Percentiles rank a stretch among this genome's conserved stretches.
Evolutionary conservation across 2,113 vertebrate species (phyloP).

Genomic region (Dromas ardeola): DNA sequence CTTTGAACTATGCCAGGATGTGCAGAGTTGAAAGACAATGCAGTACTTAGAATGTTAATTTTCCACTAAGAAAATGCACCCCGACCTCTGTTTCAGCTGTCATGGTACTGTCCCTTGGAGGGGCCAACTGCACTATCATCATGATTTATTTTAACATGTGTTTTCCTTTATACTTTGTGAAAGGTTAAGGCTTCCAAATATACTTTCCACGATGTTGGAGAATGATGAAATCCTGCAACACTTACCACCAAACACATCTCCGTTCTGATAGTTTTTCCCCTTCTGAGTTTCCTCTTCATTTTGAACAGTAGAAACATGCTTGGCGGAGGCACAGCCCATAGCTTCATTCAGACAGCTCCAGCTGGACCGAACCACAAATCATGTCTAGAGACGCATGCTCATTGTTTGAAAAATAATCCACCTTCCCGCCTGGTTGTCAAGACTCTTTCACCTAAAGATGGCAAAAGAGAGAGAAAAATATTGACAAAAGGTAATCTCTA

Average conservation of each 20-base stretch:
- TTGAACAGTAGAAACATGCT: conserved; percentile 99
- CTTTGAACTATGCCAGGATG: background rate
- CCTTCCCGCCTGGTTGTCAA: background rate
- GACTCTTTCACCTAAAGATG: conserved; percentile 43
- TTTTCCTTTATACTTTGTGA: background rate
- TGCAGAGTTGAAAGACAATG: background rate
- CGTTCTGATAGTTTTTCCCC: conserved; percentile 96
- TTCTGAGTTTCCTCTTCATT: conserved; percentile 96
- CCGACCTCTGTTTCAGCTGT: background rate
- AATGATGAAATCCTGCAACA: background rate
- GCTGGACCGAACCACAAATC: conserved; percentile 80
- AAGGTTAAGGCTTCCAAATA: background rate
- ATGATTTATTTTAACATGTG: background rate
- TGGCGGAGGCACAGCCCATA: conserved; percentile 99
- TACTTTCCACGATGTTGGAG: background rate
- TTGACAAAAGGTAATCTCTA: background rate
- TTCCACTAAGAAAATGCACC: background rate
- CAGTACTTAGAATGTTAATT: background rate
- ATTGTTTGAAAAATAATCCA: conserved; percentile 60
- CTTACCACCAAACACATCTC: conserved; percentile 96
- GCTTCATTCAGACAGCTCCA: conserved; percentile 90
- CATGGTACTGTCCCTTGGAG: background rate
- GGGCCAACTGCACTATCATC: background rate
- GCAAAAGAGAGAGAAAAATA: background rate
- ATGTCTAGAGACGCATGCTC: conserved; percentile 80